Evolutionary conservation across 2,888 invertebrate genomes (phyloP).

Genomic region (Tetragonisca angustula): DNA sequence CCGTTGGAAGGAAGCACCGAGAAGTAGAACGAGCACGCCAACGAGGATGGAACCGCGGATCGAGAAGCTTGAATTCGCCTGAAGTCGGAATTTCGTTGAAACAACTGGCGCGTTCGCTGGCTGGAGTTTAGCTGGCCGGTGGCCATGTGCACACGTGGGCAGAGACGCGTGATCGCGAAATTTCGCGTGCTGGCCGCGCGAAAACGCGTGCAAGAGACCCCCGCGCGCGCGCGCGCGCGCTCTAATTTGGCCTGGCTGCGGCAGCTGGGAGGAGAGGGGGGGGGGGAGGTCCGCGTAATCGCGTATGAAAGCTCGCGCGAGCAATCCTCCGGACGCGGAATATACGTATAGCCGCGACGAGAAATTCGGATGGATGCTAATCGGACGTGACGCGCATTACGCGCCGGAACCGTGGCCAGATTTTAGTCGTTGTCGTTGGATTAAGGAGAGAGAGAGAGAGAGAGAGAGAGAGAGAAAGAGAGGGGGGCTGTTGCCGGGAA

Average conservation of each 20-base stretch:
- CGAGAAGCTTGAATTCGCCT: background rate
- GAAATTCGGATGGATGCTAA: constrained; percentile 31
- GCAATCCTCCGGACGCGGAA: background rate
- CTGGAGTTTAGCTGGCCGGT: constrained; percentile 20
- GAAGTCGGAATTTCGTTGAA: background rate
- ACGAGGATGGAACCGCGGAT: background rate
- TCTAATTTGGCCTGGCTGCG: constrained; percentile 61
- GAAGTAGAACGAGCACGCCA: constrained; percentile 10
- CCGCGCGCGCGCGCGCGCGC: constrained; percentile 26
- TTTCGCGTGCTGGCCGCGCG: constrained; percentile 18
- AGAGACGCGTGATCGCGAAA: constrained; percentile 47
- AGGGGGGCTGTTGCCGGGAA: background rate
- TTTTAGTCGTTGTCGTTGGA: background rate
- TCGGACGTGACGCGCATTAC: constrained; percentile 7
- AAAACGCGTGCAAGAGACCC: constrained; percentile 39
- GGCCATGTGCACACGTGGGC: constrained; percentile 30
- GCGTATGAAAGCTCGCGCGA: constrained; percentile 65
- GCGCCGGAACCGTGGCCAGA: background rate
- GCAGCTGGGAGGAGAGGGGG: constrained; percentile 52
- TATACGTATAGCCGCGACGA: background rate
- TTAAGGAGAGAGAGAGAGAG: background rate
- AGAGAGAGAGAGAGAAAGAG: no score
- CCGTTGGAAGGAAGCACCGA: background rate
- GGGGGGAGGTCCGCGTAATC: constrained; percentile 66
- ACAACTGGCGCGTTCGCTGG: constrained; percentile 28